phyloP scores from a whole-genome alignment of 2,113 vertebrate genomes.

The Cisticola juncidis region DNA sequence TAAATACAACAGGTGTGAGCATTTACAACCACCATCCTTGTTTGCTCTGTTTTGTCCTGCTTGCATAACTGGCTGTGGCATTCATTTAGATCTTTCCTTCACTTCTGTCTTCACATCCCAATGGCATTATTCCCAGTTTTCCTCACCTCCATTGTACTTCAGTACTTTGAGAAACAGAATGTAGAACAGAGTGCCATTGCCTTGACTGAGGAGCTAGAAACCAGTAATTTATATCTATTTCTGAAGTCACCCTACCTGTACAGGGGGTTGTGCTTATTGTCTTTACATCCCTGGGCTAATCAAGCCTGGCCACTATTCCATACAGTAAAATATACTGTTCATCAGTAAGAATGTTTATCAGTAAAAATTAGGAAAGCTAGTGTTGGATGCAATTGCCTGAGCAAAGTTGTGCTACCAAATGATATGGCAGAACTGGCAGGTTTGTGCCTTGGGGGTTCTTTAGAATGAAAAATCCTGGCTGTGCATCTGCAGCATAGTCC shows the following conservation, averaged over 20 bases:
- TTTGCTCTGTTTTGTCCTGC: background rate
- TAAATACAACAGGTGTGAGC: background rate
- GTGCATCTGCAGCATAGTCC: background rate
- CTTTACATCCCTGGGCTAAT: background rate
- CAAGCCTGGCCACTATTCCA: background rate
- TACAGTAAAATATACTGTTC: background rate
- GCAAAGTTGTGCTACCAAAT: background rate
- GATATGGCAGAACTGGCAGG: background rate
- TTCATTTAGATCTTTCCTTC: background rate
- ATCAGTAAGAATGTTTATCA: background rate
- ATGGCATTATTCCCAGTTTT: background rate
- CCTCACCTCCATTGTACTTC: background rate
- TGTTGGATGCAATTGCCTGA: background rate
- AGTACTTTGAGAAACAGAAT: background rate
- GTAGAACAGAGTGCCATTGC: background rate
- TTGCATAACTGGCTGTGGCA: background rate
- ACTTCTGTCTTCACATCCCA: background rate
- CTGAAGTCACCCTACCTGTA: background rate
- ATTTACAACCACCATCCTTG: background rate
- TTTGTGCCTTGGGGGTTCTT: background rate
- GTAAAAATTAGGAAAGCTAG: background rate
- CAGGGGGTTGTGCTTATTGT: background rate
- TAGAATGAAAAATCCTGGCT: background rate
- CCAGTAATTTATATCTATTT: background rate
- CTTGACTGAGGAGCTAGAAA: background rate